These are phyloP conservation scores for Endotricha flammealis DNA, from an alignment of 2,888 invertebrate species.

Conservation along the genomic window DNA sequence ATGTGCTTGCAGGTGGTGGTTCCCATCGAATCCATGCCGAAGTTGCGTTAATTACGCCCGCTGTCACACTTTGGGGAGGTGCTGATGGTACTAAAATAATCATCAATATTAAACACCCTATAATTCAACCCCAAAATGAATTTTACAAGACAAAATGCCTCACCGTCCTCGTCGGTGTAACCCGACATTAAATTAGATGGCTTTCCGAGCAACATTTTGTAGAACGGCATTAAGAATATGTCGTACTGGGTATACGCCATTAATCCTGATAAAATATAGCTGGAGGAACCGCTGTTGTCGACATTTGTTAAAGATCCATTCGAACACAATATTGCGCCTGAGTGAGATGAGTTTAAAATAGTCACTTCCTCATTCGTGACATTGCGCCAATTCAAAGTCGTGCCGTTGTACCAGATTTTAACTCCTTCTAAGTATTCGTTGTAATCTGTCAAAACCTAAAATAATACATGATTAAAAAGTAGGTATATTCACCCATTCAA, in stretches of 20 bases:
- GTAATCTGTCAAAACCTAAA: slow-evolving; percentile 72
- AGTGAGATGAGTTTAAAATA: slow-evolving; percentile 42
- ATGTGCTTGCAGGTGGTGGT: slow-evolving; percentile 84
- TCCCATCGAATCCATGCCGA: slow-evolving; percentile 90
- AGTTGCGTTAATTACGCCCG: slow-evolving; percentile 89
- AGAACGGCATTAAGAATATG: slow-evolving; percentile 94
- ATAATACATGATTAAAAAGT: no score
- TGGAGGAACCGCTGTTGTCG: slow-evolving; percentile 82
- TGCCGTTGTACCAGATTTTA: slow-evolving; percentile 80
- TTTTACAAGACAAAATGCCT: slow-evolving; percentile 25
- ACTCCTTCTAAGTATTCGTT: slow-evolving; percentile 82
- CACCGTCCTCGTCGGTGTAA: slow-evolving; percentile 90
- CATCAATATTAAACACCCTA: slow-evolving; percentile 27
- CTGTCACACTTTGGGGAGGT: slow-evolving; percentile 87
- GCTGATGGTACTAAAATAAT: slow-evolving; percentile 84
- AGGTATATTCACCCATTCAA: no score
- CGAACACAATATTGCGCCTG: slow-evolving; percentile 48
- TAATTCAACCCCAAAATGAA: slow-evolving; percentile 23
- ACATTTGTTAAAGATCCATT: slow-evolving; percentile 84
- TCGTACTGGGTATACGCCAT: slow-evolving; percentile 93
- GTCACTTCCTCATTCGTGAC: slow-evolving; percentile 49
- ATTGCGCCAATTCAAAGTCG: slow-evolving; percentile 67
- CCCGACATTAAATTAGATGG: slow-evolving; percentile 94
- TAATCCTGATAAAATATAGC: slow-evolving; percentile 86
- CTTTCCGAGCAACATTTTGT: slow-evolving; percentile 91